phyloP scores from a whole-genome alignment of 2,888 invertebrate species.

The Latrodectus hesperus region DNA sequence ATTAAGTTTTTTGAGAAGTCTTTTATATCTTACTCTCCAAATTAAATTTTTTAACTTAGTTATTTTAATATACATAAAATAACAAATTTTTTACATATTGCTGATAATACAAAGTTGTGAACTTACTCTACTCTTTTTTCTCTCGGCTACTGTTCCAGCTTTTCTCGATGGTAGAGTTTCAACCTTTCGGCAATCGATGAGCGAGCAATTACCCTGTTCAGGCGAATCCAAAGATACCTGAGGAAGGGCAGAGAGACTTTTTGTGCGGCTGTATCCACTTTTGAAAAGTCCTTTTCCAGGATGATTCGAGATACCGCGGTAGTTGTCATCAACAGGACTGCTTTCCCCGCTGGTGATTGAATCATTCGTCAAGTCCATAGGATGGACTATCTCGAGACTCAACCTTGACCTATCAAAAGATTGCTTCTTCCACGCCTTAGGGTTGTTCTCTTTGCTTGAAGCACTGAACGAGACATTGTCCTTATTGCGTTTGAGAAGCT shows the following conservation, averaged over 20 bases:
- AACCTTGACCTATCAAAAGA: constrained; percentile 79
- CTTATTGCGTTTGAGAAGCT: constrained; percentile 79
- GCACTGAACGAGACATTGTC: constrained; percentile 47
- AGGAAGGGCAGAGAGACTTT: constrained; percentile 58
- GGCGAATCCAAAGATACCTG: constrained; percentile 28
- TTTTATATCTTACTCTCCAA: too few relatives aligned
- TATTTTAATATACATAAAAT: too few relatives aligned
- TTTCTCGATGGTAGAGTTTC: constrained; percentile 55
- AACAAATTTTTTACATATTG: too few relatives aligned
- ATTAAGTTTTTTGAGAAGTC: too few relatives aligned
- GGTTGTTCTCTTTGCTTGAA: constrained; percentile 32
- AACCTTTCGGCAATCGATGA: constrained; percentile 47
- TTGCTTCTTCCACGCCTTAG: constrained; percentile 68
- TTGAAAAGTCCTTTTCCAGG: constrained; percentile 25
- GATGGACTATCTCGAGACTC: constrained; percentile 89
- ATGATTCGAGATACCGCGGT: constrained; percentile 24
- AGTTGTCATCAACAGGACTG: constrained; percentile 45
- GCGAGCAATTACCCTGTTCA: constrained; percentile 8
- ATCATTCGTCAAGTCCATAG: constrained; percentile 80
- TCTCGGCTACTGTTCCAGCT: constrained; percentile 60
- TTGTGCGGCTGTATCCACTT: constrained; percentile 31
- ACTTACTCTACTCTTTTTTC: constrained; percentile 62
- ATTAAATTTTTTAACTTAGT: too few relatives aligned
- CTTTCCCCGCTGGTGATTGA: constrained; percentile 34
- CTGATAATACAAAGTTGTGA: too few relatives aligned